These are phyloP conservation scores for Embiotoca jacksoni DNA, from an alignment of 2,113 vertebrate species.

Conservation along the genomic window DNA sequence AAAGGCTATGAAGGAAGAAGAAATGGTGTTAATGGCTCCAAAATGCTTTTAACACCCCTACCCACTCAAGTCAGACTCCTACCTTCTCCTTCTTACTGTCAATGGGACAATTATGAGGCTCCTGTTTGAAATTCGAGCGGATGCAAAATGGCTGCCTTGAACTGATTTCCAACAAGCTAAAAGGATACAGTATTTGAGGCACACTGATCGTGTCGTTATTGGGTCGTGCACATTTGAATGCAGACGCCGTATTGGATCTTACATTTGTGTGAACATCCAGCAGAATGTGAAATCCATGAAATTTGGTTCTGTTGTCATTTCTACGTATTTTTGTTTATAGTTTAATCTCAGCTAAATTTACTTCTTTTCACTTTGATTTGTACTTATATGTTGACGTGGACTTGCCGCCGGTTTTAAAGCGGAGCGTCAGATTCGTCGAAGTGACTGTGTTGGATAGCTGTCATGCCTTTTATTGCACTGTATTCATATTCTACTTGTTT, in stretches of 20 bases:
- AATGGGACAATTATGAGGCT: conserved; percentile 12
- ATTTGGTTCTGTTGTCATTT: not conserved
- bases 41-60: conserved; percentile 71
- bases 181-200: no score
- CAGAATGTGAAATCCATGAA: not conserved
- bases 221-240: not conserved
- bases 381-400: no score
- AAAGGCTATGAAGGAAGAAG: conserved; percentile 53
- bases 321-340: no score
- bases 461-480: not conserved
- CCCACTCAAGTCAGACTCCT: conserved; percentile 50
- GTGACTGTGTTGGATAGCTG: no score
- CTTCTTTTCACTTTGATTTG: no score
- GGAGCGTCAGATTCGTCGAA: no score
- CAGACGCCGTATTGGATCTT: not conserved
- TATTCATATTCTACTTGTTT: not conserved
- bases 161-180: not conserved
- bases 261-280: not conserved
- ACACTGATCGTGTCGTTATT: not conserved
- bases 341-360: no score
- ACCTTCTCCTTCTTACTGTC: conserved; percentile 37
- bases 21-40: conserved; percentile 66
- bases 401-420: no score
- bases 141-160: not conserved
- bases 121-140: conserved; percentile 34